phyloP scores from a whole-genome alignment of 2,888 invertebrate species.

The Octodonta nipae region DNA sequence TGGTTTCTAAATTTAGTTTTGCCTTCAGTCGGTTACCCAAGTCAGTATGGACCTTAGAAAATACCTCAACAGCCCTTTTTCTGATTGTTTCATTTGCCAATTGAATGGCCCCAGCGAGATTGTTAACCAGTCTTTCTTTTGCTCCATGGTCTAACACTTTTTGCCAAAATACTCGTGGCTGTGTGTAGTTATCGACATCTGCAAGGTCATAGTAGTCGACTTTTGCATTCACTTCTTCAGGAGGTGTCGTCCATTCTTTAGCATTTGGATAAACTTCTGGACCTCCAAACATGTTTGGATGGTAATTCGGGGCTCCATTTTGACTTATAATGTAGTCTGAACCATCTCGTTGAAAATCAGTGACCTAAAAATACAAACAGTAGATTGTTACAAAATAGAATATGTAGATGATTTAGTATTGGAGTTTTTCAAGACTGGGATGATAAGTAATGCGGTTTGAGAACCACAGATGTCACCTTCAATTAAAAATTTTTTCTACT shows the following conservation, averaged over 20 bases:
- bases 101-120: conserved; percentile 62
- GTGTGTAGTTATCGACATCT: conserved; percentile 74
- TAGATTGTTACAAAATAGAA: background rate
- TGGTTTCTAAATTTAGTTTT: background rate
- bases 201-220: conserved; percentile 62
- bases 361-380: conserved; percentile 36
- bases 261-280: conserved; percentile 52
- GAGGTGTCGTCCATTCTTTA: conserved; percentile 43
- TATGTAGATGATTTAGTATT: background rate
- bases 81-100: conserved; percentile 68
- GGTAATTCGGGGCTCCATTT: conserved; percentile 81
- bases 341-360: conserved; percentile 81
- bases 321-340: conserved; percentile 63
- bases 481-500: too few relatives aligned
- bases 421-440: too few relatives aligned
- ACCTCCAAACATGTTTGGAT: conserved; percentile 85
- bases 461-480: too few relatives aligned
- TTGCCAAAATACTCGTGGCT: conserved; percentile 65
- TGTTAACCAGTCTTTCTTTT: conserved; percentile 55
- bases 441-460: too few relatives aligned
- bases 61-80: conserved; percentile 68
- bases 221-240: conserved; percentile 52
- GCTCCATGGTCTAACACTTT: conserved; percentile 62
- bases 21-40: background rate
- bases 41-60: conserved; percentile 42